A percentile compares a stretch with the other conserved stretches of the same genome.
These are phyloP conservation scores for Drosophila tsacasi DNA, from an alignment of 1,140 invertebrate genomes.

Conservation along the genomic window DNA sequence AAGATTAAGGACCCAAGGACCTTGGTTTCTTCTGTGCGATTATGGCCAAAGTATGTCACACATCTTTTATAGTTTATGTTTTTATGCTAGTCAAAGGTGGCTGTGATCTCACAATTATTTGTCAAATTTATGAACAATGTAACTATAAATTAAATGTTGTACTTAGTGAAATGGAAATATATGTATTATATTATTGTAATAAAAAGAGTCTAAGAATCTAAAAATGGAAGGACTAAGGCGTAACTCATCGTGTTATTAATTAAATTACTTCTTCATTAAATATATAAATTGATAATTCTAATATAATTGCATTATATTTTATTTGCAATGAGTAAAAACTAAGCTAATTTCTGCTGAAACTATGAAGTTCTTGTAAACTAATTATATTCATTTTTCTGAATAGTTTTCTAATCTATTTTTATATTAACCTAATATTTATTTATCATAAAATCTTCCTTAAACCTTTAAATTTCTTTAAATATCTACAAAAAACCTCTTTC, in stretches of 20 bases:
- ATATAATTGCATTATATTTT: no score
- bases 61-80: not conserved
- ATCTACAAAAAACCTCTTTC: not conserved
- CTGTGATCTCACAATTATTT: not conserved
- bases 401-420: no score
- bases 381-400: not conserved
- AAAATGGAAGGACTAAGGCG: rapidly evolving
- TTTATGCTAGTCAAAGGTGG: not conserved
- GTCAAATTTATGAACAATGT: not conserved
- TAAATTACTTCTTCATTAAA: no score
- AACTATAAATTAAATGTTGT: slow-evolving; percentile 21
- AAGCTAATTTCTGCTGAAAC: no score
- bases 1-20: slow-evolving; percentile 13
- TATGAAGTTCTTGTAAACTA: not conserved
- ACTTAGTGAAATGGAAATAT: not conserved
- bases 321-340: no score
- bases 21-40: not conserved
- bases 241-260: not conserved
- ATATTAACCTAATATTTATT: not conserved
- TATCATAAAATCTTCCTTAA: not conserved
- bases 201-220: not conserved
- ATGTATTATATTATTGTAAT: not conserved
- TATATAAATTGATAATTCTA: no score
- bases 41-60: not conserved
- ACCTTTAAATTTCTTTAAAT: not conserved